Evolutionary conservation across 1,140 invertebrate species (phyloP), one percentile per base, ranked within the genome.

Genomic region (Spodoptera frugiperda): DNA sequence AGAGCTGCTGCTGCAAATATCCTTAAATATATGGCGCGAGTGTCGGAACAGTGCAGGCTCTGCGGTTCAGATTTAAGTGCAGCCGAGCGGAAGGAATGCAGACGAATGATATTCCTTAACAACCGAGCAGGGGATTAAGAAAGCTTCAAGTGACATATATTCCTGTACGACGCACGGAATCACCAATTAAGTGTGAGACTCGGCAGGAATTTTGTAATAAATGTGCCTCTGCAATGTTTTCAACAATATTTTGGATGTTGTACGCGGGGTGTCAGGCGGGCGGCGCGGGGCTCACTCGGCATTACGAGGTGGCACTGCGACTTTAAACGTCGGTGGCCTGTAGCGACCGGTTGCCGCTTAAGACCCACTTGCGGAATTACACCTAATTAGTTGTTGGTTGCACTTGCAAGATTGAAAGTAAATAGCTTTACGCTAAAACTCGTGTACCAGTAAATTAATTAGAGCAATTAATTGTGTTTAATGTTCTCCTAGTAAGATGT

Each of bases 71-170:
- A 79, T 82, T 79, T 67, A 53, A 75, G 77, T 67, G 70, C 76
- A 79, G 17, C 76, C 65, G 54, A 76, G 61, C 59, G 55, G 39
- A 76, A 79, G 76, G 65, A 77, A 82, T 73, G 78, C 80, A 76
- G 67, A 79, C 78, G 49, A 67, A 78, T 53, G 76, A 74, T 79
- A 78, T 78, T 77, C 74, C 78, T 73, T 67, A 59, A 39, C 72
- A 68, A 25, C 19, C 44, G 55, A 49, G 25, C 51, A 8, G 17
- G 61, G 78, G 61, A 76, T 79, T 76, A 79, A 72, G 68, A 55
- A 67, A 54, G 51, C 70, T 61, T 55, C 55, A 67, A 79, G 55
- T 65, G 53, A 53, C 21, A 77, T 77, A 77, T 71, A 72, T 71
- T 72, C 17, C 48, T 72, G 54, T 48, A 67, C 53, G 71, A 59